These are phyloP conservation scores for Drosophila meridiana DNA, from an alignment of 2,888 invertebrate species.

Conservation along the genomic window DNA sequence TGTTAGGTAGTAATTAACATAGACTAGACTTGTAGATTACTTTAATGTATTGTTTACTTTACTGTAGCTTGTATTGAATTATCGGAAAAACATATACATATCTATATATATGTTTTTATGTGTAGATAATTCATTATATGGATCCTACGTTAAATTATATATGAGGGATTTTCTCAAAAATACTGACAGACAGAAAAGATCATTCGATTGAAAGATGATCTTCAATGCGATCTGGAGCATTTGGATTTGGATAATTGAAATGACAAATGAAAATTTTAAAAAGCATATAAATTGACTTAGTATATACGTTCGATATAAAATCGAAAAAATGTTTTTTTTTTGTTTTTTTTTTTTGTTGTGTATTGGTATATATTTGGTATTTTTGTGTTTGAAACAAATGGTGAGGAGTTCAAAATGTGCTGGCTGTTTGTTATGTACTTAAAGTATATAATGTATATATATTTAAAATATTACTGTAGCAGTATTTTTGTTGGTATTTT, in stretches of 20 bases:
- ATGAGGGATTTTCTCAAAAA: slow-evolving; percentile 16
- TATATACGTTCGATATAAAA: slow-evolving; percentile 20
- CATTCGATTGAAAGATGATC: slow-evolving; percentile 9
- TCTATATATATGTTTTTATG: neutral
- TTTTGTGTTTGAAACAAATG: slow-evolving; percentile 41
- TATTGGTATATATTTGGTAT: slow-evolving; percentile 17
- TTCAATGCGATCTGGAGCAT: slow-evolving; percentile 13
- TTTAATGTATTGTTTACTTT: slow-evolving; percentile 29
- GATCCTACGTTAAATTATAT: neutral
- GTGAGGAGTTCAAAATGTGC: slow-evolving; percentile 53
- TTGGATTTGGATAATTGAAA: slow-evolving; percentile 27
- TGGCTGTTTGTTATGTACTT: slow-evolving; percentile 42
- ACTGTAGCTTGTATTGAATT: slow-evolving; percentile 10
- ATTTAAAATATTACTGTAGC: slow-evolving; percentile 32
- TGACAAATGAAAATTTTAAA: slow-evolving; percentile 58
- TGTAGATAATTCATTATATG: neutral
- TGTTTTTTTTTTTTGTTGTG: slow-evolving; percentile 5
- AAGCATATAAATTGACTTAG: slow-evolving; percentile 47
- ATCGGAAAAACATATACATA: neutral
- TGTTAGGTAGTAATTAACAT: slow-evolving; percentile 28
- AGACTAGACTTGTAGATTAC: slow-evolving; percentile 30
- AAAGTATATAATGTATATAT: slow-evolving; percentile 45
- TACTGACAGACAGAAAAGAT: slow-evolving; percentile 27
- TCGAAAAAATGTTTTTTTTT: slow-evolving; percentile 11
- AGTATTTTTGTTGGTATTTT: slow-evolving; percentile 10